Conservation (phyloP, 2,888 invertebrate genomes). For the Andrena trimmerana region DNA sequence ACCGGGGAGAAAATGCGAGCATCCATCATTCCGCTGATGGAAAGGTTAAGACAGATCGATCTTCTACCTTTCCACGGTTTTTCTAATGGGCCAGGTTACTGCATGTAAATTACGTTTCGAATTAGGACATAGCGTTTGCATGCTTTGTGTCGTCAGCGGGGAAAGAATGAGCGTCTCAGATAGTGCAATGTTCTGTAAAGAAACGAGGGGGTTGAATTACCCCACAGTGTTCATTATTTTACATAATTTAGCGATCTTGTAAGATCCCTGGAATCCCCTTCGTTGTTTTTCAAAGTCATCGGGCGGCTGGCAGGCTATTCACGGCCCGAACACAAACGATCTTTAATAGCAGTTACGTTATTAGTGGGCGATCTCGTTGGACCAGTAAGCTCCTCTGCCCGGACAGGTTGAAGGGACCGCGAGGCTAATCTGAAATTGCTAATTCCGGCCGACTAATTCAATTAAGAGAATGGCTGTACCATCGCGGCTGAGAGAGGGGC, state of each 20-base stretch:
- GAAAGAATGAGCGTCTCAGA: too few relatives aligned
- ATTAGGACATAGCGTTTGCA: neutral
- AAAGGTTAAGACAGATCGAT: slow-evolving; percentile 58
- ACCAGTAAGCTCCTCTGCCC: slow-evolving; percentile 1
- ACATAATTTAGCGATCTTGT: neutral
- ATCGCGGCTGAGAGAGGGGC: slow-evolving; percentile 57
- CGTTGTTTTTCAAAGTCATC: neutral
- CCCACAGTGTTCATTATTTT: neutral
- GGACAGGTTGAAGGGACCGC: slow-evolving; percentile 49
- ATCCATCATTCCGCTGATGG: slow-evolving; percentile 55
- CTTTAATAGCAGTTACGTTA: slow-evolving; percentile 56
- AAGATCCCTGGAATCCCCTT: neutral
- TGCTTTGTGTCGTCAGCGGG: neutral
- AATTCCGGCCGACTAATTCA: slow-evolving; percentile 83
- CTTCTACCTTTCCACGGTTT: slow-evolving; percentile 18
- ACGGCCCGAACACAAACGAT: neutral
- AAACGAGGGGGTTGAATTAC: neutral
- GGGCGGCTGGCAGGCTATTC: neutral
- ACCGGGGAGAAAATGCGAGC: slow-evolving; percentile 39
- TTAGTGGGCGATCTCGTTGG: slow-evolving; percentile 53
- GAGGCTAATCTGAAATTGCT: slow-evolving; percentile 82
- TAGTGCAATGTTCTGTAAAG: too few relatives aligned
- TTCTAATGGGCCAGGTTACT: neutral
- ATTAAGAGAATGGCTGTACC: slow-evolving; percentile 80
- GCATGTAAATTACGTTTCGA: neutral